phyloP scores from a whole-genome alignment of 1,140 invertebrate genomes.

The Drosophila sechellia region DNA sequence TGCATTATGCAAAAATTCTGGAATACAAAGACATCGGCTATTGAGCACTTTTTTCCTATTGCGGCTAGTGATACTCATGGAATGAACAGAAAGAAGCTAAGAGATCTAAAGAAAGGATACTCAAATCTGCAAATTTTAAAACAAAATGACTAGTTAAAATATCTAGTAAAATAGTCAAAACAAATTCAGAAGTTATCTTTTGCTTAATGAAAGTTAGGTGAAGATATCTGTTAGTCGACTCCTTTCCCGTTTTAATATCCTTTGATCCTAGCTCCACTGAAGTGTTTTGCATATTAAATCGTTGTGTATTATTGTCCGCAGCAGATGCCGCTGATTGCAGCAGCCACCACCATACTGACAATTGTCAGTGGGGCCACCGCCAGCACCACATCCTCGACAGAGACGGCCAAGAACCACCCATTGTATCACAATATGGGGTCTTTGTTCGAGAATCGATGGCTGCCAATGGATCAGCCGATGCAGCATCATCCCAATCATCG shows the following conservation, averaged over 20 bases:
- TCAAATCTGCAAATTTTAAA: too few species aligned
- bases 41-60: constrained; percentile 14
- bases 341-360: constrained; percentile 55
- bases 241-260: not conserved
- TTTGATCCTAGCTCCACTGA: not conserved
- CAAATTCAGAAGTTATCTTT: too few species aligned
- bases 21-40: constrained; percentile 5
- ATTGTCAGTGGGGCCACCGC: constrained; percentile 34
- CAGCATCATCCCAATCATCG: constrained; percentile 41
- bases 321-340: constrained; percentile 65
- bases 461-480: constrained; percentile 45
- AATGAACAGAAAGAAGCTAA: not conserved
- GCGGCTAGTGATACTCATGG: not conserved
- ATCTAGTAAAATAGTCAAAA: too few species aligned
- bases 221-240: not conserved
- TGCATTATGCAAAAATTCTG: constrained; percentile 31
- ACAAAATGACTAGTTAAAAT: too few species aligned
- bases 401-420: constrained; percentile 25
- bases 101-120: not conserved
- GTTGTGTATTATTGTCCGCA: constrained; percentile 25
- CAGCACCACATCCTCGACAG: not conserved
- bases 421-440: constrained; percentile 41
- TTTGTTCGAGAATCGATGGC: constrained; percentile 66
- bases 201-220: too few species aligned
- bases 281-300: constrained; percentile 37